Percentiles rank a stretch among this genome's conserved stretches.
Conservation (phyloP, 1,140 invertebrate species). For the Spodoptera frugiperda region DNA sequence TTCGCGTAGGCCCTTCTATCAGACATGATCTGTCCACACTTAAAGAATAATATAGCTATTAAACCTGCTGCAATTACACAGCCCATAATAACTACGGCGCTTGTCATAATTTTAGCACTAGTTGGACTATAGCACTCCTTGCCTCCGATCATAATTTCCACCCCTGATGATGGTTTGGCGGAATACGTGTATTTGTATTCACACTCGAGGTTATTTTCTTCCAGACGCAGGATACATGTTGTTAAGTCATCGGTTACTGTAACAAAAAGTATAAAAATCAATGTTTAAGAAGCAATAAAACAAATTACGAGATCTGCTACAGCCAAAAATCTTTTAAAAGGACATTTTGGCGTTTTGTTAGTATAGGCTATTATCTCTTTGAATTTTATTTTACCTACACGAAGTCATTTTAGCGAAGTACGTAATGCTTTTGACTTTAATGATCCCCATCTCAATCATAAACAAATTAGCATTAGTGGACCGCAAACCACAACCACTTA, state of each 20-base stretch:
- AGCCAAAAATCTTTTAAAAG: no score
- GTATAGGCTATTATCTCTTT: no score
- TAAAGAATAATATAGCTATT: slow-evolving; percentile 74
- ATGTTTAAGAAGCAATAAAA: background rate
- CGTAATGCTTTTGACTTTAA: no score
- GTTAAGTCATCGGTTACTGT: slow-evolving; percentile 29
- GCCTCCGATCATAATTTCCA: slow-evolving; percentile 76
- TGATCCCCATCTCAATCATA: no score
- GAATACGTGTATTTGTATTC: slow-evolving; percentile 84
- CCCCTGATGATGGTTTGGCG: slow-evolving; percentile 60
- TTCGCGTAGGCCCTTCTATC: slow-evolving; percentile 85
- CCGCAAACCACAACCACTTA: slow-evolving; percentile 29
- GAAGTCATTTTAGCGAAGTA: no score
- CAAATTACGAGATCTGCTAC: background rate
- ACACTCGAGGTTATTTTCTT: slow-evolving; percentile 80
- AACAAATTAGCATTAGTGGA: background rate
- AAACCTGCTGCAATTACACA: slow-evolving; percentile 82
- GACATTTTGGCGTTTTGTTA: no score
- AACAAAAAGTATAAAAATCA: background rate
- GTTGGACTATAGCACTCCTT: slow-evolving; percentile 76
- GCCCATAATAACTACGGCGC: slow-evolving; percentile 73
- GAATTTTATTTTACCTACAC: no score
- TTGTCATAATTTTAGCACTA: slow-evolving; percentile 72
- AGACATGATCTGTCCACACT: slow-evolving; percentile 78
- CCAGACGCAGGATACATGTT: slow-evolving; percentile 75